These are phyloP conservation scores for Arrhamphus sclerolepis DNA, from an alignment of 2,797 vertebrate species.

Conservation along the genomic window DNA sequence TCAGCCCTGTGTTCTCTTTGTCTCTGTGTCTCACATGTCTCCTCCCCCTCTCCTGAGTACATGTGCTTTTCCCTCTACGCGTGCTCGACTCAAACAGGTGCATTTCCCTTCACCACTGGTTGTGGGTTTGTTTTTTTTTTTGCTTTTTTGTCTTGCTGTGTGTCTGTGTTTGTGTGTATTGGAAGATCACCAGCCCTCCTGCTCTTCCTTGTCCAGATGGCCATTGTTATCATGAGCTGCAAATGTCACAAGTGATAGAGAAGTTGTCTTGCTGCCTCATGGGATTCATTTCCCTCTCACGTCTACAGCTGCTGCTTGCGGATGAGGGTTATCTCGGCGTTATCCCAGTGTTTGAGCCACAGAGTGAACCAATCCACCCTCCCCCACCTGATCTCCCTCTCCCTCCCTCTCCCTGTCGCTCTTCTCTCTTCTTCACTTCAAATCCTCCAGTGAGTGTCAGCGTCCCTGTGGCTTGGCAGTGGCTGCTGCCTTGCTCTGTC, in stretches of 20 bases:
- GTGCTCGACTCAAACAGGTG: conserved; percentile 86
- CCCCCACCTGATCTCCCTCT: conserved; percentile 69
- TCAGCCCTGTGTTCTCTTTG: conserved; percentile 63
- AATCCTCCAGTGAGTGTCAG: conserved; percentile 88
- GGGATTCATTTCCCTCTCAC: conserved; percentile 79
- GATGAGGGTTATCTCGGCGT: conserved; percentile 78
- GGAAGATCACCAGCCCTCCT: conserved; percentile 72
- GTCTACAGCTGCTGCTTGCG: conserved; percentile 84
- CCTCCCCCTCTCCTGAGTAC: conserved; percentile 61
- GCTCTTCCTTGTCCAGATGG: conserved; percentile 84
- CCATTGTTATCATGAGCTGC: conserved; percentile 92
- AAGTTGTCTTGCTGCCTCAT: conserved; percentile 82
- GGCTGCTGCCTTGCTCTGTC: conserved; percentile 68
- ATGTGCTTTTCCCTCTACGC: conserved; percentile 58
- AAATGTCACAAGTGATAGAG: conserved; percentile 93
- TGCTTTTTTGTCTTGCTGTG: conserved; percentile 4
- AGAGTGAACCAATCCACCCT: conserved; percentile 51
- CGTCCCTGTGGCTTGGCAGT: conserved; percentile 79
- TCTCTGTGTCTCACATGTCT: conserved; percentile 34
- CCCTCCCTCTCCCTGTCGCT: conserved; percentile 58
- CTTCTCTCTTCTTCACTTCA: conserved; percentile 76
- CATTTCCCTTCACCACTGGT: conserved; percentile 80
- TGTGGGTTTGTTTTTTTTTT: conserved; percentile 54
- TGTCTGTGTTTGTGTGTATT: conserved; percentile 24
- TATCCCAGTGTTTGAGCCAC: conserved; percentile 71